phyloP scores from a whole-genome alignment of 2,113 vertebrate genomes.

The Pedionomus torquatus region DNA sequence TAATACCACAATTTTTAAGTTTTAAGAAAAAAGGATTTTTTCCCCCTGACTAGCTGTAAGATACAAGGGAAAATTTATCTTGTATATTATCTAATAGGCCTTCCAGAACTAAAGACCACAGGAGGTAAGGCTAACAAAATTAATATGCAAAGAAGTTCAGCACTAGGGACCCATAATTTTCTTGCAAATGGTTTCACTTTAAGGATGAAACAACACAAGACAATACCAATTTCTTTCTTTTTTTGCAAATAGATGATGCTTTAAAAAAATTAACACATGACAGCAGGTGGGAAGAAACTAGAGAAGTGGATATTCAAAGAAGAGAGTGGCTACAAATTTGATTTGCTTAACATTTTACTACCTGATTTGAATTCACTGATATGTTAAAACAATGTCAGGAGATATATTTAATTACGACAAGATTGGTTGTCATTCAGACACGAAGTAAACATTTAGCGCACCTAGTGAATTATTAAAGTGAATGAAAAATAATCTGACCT shows the following conservation, averaged over 20 bases:
- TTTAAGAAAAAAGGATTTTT: slow-evolving; percentile 72
- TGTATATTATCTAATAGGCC: slow-evolving; percentile 88
- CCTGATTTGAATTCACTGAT: slow-evolving; percentile 82
- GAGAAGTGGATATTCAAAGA: slow-evolving; percentile 87
- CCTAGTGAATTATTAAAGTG: slow-evolving; percentile 51
- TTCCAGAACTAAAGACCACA: slow-evolving; percentile 88
- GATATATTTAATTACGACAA: slow-evolving; percentile 76
- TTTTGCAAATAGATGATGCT: slow-evolving; percentile 84
- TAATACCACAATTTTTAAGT: slow-evolving; percentile 69
- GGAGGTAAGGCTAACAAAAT: slow-evolving; percentile 99
- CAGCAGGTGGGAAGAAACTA: slow-evolving; percentile 91
- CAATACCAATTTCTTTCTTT: slow-evolving; percentile 85
- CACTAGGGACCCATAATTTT: slow-evolving; percentile 97
- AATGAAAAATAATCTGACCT: slow-evolving; percentile 56
- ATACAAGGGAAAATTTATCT: slow-evolving; percentile 81
- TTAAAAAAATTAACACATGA: slow-evolving; percentile 91
- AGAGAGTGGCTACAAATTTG: slow-evolving; percentile 78
- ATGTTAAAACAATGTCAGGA: slow-evolving; percentile 72
- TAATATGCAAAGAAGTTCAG: slow-evolving; percentile 98
- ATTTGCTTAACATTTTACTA: slow-evolving; percentile 87
- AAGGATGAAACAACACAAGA: slow-evolving; percentile 91
- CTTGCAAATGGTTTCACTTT: slow-evolving; percentile 93
- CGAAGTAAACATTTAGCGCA: slow-evolving; percentile 66
- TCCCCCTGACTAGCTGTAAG: slow-evolving; percentile 64
- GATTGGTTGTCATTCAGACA: slow-evolving; percentile 56